Evolutionary conservation across 64 coral and sea anemone species (phyloP).

Genomic region (Anthopleura sola): DNA sequence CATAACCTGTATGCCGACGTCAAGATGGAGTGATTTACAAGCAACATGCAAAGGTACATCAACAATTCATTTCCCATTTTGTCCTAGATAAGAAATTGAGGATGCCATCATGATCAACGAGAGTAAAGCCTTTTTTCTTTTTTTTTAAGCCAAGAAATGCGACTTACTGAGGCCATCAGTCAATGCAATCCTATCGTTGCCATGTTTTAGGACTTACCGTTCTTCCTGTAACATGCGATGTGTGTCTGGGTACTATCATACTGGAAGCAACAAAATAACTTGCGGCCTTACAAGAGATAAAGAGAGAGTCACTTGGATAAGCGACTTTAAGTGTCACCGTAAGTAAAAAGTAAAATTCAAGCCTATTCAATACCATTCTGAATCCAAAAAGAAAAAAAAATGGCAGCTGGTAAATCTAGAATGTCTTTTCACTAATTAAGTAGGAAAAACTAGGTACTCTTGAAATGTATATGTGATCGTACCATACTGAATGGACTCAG

Average conservation of each 20-base stretch:
- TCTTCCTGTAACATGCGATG: conserved; percentile 7
- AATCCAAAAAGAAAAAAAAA: too few relatives aligned
- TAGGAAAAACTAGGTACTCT: too few relatives aligned
- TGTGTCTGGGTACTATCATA: background rate
- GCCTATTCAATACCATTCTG: too few relatives aligned
- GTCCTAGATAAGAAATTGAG: too few relatives aligned
- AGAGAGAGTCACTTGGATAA: background rate
- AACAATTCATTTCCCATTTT: too few relatives aligned
- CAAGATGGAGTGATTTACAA: background rate
- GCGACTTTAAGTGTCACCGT: conserved; percentile 4
- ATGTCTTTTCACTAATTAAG: too few relatives aligned
- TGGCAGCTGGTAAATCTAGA: too few relatives aligned
- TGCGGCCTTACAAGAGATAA: background rate
- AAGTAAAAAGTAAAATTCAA: too few relatives aligned
- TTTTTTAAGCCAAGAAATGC: conserved; percentile 6
- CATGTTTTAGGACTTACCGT: background rate
- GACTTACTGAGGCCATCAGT: background rate
- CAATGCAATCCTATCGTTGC: background rate
- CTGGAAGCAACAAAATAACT: background rate
- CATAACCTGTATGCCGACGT: background rate
- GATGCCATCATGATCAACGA: too few relatives aligned
- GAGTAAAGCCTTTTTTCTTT: too few relatives aligned
- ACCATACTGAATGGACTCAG: too few relatives aligned
- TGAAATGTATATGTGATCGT: too few relatives aligned
- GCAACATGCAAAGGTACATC: background rate